Percentiles rank a stretch among this genome's conserved stretches.
phyloP scores from a whole-genome alignment of 92 coral and sea anemone species.

The Zoanthus solanderi region DNA sequence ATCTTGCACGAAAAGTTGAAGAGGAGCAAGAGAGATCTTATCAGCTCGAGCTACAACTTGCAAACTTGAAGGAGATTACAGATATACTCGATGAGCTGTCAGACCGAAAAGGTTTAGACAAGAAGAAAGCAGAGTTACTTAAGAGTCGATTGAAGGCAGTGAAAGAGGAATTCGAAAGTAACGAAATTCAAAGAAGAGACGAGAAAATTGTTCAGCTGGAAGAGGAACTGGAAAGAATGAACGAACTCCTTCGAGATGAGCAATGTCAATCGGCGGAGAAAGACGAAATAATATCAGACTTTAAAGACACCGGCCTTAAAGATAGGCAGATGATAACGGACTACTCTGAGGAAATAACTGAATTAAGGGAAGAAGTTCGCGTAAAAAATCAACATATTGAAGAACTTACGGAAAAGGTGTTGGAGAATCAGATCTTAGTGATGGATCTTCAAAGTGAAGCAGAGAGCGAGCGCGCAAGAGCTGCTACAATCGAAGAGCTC shows the following conservation, averaged over 20 bases:
- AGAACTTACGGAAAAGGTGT: slow-evolving; percentile 79
- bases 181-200: slow-evolving; percentile 63
- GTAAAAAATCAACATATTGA: slow-evolving; percentile 72
- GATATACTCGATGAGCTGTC: slow-evolving; percentile 62
- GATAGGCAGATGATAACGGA: slow-evolving; percentile 69
- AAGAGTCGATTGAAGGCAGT: slow-evolving; percentile 56
- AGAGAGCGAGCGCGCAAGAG: slow-evolving; percentile 80
- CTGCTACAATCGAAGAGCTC: slow-evolving; percentile 79
- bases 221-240: slow-evolving; percentile 68
- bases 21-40: slow-evolving; percentile 39
- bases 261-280: slow-evolving; percentile 66
- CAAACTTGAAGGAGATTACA: slow-evolving; percentile 69
- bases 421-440: slow-evolving; percentile 79
- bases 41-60: slow-evolving; percentile 54
- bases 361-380: slow-evolving; percentile 61
- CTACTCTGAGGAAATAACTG: slow-evolving; percentile 52
- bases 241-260: slow-evolving; percentile 68
- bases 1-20: slow-evolving; percentile 54
- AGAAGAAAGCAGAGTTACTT: slow-evolving; percentile 42
- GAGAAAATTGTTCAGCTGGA: slow-evolving; percentile 63
- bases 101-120: slow-evolving; percentile 45
- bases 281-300: slow-evolving; percentile 71
- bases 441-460: slow-evolving; percentile 80
- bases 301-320: slow-evolving; percentile 70
- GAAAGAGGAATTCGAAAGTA: slow-evolving; percentile 71